These are phyloP conservation scores for Invenusta paracnida DNA, from an alignment of 2,888 invertebrate species.

Conservation along the genomic window DNA sequence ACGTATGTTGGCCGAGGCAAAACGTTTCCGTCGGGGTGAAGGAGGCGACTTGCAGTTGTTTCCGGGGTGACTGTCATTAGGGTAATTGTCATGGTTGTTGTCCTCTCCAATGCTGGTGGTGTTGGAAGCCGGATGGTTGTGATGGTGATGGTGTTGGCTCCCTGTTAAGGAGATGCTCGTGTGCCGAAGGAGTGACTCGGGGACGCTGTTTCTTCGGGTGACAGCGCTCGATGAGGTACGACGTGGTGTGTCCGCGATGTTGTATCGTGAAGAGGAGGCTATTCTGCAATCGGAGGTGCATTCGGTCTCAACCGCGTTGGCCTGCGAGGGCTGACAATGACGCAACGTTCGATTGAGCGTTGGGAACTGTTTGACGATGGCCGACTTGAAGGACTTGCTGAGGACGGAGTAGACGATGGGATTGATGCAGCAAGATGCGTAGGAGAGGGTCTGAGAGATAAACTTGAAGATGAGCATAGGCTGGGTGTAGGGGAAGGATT, in stretches of 20 bases:
- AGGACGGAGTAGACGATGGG: conserved; percentile 42
- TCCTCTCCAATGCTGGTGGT: no score
- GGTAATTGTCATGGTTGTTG: no score
- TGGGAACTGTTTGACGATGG: conserved; percentile 33
- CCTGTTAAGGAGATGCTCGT: no score
- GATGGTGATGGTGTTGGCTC: no score
- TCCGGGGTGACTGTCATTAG: background rate
- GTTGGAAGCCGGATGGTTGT: background rate
- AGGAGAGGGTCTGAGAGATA: conserved; percentile 35
- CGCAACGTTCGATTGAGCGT: background rate
- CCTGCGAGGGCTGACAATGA: background rate
- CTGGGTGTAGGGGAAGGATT: conserved; percentile 36
- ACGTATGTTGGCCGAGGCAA: background rate
- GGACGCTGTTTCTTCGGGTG: background rate
- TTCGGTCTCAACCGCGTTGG: background rate
- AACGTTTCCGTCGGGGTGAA: background rate
- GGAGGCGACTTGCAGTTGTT: no score
- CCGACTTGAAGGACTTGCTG: conserved; percentile 37
- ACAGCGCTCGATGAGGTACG: no score
- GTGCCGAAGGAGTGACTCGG: background rate
- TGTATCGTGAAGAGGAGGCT: background rate
- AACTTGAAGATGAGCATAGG: conserved; percentile 39
- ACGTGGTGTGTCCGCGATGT: background rate
- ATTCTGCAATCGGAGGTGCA: background rate
- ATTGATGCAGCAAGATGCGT: conserved; percentile 42